These are phyloP conservation scores for Epinotia brunnichana DNA, from an alignment of 2,888 invertebrate species.

Conservation along the genomic window DNA sequence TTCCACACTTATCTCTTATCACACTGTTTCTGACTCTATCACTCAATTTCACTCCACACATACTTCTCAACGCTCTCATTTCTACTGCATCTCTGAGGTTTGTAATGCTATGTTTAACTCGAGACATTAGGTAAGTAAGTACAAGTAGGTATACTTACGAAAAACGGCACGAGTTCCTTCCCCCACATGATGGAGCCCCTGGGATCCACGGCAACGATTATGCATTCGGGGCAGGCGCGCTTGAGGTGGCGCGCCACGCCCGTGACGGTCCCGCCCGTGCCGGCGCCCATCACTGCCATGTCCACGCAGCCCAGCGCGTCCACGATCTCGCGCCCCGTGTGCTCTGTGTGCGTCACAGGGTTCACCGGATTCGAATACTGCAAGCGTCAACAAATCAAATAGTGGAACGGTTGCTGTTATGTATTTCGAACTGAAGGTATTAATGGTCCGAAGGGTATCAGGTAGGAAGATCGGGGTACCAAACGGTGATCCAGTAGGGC, in stretches of 20 bases:
- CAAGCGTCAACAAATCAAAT: neutral
- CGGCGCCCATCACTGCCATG: constrained; percentile 91
- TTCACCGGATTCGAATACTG: constrained; percentile 95
- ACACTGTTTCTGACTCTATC: no score
- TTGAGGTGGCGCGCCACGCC: constrained; percentile 94
- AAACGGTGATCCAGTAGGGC: no score
- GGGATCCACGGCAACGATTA: constrained; percentile 93
- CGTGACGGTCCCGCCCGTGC: constrained; percentile 95
- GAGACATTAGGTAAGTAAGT: no score
- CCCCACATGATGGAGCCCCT: constrained; percentile 86
- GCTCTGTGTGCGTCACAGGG: constrained; percentile 96
- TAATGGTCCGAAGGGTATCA: no score
- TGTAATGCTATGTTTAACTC: no score
- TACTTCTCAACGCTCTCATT: no score
- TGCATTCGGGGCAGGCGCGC: constrained; percentile 88
- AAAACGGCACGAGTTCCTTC: constrained; percentile 51
- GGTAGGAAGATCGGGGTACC: no score
- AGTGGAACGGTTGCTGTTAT: neutral
- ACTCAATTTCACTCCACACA: no score
- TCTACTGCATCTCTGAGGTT: no score
- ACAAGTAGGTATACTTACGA: no score
- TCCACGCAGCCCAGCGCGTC: constrained; percentile 87
- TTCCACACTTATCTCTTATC: no score
- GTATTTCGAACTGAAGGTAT: neutral
- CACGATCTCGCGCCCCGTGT: constrained; percentile 94